Evolutionary conservation across 2,888 invertebrate genomes (phyloP), one percentile per base, ranked within the genome.

Genomic region (Lissocephala sabroskyi): DNA sequence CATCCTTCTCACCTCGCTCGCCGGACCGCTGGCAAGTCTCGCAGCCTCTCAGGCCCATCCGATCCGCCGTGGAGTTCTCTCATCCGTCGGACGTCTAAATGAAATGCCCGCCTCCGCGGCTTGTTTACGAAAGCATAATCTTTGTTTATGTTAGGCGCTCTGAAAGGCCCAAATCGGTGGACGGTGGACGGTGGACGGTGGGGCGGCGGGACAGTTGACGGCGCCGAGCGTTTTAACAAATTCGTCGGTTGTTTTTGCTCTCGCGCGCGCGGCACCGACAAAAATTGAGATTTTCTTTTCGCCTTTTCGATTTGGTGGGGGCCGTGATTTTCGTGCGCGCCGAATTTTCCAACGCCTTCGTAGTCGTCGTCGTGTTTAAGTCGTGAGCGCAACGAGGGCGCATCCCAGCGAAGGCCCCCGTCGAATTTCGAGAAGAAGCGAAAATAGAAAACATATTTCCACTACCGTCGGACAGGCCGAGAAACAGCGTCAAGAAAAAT

Each of bases 371-470:
- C 73, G 71, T 73, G 71, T 73, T 75, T 55, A 73, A 81, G 79
- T 80, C 75, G 79, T 79, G 70, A 64, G 75, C 70, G 71, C 79
- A 77, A 79, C 80, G 67, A 76, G 76, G 79, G 65, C 80, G 76
- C 66, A 33, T 55, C 50, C n/a, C 62, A 60, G 58, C 52, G 54
- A 37, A 37, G 36, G 7, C 17, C 26, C 7, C 9, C 28, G 40
- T 40, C 40, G 11, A 18, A 16, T 26, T 41, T 10, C 37, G 42
- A 19, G 28, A 14, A 11, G 35, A 10, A 26, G 29, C 9, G 29
- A 45, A 36, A 37, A 17, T 37, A 37, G 43, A 36, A 37, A 23
- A 68, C 65, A n/a, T n/a, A n/a, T n/a, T 68, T 65, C 65, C 58
- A 63, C 65, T 52, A n/a, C n/a, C n/a, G n/a, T 49, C 17, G 44